Conservation (phyloP, 2,113 vertebrate genomes). For the Ovibos moschatus region DNA sequence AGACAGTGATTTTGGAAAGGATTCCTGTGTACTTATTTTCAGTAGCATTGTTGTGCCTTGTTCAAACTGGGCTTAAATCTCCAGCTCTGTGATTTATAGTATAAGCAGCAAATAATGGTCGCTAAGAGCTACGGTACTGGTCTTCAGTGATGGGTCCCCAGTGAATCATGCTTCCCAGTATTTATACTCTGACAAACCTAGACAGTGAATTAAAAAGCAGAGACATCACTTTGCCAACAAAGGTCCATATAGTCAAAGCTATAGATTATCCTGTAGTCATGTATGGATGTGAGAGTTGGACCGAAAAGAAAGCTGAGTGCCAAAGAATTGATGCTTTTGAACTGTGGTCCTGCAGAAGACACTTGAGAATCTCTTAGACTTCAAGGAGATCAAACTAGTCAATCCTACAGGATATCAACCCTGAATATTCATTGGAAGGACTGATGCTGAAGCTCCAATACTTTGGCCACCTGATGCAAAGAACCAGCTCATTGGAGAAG, state of each 20-base stretch:
- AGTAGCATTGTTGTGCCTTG: conserved; percentile 5
- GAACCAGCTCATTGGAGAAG: neutral
- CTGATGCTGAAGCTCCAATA: neutral
- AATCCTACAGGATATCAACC: neutral
- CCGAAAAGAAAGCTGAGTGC: neutral
- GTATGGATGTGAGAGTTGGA: neutral
- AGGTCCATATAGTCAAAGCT: neutral
- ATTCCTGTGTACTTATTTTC: neutral
- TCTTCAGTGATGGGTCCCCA: neutral
- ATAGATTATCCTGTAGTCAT: neutral
- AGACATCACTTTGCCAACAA: neutral
- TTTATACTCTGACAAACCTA: neutral
- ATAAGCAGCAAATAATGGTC: neutral
- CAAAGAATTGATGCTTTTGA: neutral
- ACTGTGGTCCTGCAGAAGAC: neutral
- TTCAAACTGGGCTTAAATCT: neutral
- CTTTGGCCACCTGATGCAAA: neutral
- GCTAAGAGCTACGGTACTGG: neutral
- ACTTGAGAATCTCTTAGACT: neutral
- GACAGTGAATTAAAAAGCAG: neutral
- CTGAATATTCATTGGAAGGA: neutral
- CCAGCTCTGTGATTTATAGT: neutral
- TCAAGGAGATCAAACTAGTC: neutral
- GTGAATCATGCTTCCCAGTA: neutral
- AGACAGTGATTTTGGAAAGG: conserved; percentile 27